Evolutionary conservation across 1,140 invertebrate species (phyloP).

Genomic region (Eriosoma lanigerum): DNA sequence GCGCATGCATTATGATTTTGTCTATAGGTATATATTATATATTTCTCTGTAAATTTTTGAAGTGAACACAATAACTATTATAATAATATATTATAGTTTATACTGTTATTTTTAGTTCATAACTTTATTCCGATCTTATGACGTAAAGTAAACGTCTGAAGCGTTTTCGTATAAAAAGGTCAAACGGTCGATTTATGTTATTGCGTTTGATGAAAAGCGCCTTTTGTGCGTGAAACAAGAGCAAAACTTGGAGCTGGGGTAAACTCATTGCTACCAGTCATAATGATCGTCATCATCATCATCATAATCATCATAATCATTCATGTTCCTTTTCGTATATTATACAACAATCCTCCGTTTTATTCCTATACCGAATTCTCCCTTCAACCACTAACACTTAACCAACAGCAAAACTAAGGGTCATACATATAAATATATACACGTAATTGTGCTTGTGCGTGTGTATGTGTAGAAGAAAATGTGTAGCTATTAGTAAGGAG

Average conservation of each 20-base stretch:
- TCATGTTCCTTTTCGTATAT: constrained; percentile 17
- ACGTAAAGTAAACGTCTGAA: not conserved
- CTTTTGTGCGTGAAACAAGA: constrained; percentile 40
- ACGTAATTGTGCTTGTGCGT: not conserved
- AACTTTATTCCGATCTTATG: too few relatives aligned
- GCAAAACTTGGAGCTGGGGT: not conserved
- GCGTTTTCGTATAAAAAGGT: constrained; percentile 27
- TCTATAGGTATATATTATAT: too few relatives aligned
- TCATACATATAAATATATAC: not conserved
- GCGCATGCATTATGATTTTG: too few relatives aligned
- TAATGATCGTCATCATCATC: constrained; percentile 39
- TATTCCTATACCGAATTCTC: not conserved
- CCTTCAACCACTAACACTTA: constrained; percentile 2
- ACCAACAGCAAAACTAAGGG: not conserved
- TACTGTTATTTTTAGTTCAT: too few relatives aligned
- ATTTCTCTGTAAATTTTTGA: too few relatives aligned
- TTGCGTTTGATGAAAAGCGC: constrained; percentile 16
- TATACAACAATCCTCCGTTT: not conserved
- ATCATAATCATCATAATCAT: constrained; percentile 33
- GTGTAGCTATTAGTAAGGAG: constrained; percentile 30
- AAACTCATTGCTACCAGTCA: constrained; percentile 7
- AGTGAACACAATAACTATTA: too few relatives aligned
- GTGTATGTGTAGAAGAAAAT: constrained; percentile 20
- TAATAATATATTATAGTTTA: too few relatives aligned
- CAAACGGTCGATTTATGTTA: constrained; percentile 39